These are phyloP conservation scores for Rhopalosiphum nymphaeae DNA, from an alignment of 2,888 invertebrate genomes.

Conservation along the genomic window DNA sequence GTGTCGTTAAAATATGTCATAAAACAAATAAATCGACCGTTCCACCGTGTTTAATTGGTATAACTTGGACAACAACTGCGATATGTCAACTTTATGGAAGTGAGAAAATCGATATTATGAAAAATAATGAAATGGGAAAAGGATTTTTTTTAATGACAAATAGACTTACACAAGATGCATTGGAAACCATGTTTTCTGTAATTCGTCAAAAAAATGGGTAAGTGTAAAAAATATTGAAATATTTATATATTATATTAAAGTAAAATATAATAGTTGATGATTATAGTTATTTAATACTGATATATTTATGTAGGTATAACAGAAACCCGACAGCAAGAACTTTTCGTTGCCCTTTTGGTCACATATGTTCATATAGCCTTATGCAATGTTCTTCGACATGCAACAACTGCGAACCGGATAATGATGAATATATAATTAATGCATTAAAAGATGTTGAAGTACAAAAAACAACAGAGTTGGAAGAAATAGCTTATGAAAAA, in stretches of 20 bases:
- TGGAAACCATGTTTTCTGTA: slow-evolving; percentile 14
- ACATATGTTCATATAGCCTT: neutral
- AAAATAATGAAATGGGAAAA: slow-evolving; percentile 43
- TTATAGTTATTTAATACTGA: too few species aligned
- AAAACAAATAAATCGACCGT: slow-evolving; percentile 54
- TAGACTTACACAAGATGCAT: slow-evolving; percentile 21
- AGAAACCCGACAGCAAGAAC: slow-evolving; percentile 16
- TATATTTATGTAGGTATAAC: neutral
- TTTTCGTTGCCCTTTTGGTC: neutral
- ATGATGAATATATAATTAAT: neutral
- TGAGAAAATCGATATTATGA: slow-evolving; percentile 64
- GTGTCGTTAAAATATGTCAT: too few species aligned
- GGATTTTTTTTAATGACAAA: slow-evolving; percentile 12
- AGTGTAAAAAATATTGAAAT: too few species aligned
- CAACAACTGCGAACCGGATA: neutral
- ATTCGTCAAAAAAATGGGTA: neutral
- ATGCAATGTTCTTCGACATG: slow-evolving; percentile 13
- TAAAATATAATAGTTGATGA: too few species aligned
- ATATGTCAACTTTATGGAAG: slow-evolving; percentile 67
- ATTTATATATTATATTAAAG: too few species aligned
- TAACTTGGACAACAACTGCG: slow-evolving; percentile 66
- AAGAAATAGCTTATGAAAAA: too few species aligned
- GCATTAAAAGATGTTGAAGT: neutral
- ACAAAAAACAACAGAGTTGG: too few species aligned
- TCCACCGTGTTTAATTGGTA: slow-evolving; percentile 67